Evolutionary conservation across 2,113 vertebrate species (phyloP).

Genomic region (Xiphorhynchus elegans): DNA sequence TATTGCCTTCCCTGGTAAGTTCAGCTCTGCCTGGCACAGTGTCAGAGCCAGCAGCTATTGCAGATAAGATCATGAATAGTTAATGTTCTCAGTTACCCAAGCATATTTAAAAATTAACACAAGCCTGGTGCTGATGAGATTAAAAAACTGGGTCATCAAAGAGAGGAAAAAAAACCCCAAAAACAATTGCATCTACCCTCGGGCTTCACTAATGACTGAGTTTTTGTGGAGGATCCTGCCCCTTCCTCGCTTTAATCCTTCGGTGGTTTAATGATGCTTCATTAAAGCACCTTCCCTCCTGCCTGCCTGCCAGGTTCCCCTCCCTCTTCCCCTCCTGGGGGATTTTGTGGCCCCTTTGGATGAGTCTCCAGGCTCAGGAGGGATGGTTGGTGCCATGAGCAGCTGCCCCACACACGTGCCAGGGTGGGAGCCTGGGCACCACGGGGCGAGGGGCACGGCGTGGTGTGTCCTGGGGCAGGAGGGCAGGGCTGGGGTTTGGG

Average conservation of each 20-base stretch:
- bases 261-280: neutral
- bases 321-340: neutral
- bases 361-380: neutral
- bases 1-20: neutral
- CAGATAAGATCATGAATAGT: slow-evolving; percentile 46
- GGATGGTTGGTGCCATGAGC: accelerated
- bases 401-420: neutral
- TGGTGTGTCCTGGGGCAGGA: neutral
- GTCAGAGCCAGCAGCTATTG: neutral
- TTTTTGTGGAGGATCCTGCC: neutral
- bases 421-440: accelerated
- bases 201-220: neutral
- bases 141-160: slow-evolving; percentile 59
- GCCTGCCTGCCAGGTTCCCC: neutral
- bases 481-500: neutral
- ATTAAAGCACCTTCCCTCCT: neutral
- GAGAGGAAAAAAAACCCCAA: neutral
- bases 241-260: slow-evolving; percentile 22
- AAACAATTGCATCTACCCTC: slow-evolving; percentile 47
- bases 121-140: slow-evolving; percentile 28
- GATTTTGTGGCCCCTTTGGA: neutral
- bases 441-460: accelerated
- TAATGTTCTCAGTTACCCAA: slow-evolving; percentile 57
- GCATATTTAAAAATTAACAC: slow-evolving; percentile 64
- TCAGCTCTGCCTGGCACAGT: neutral